A percentile compares a stretch with the other conserved stretches of the same genome.
Evolutionary conservation across 2,888 invertebrate genomes (phyloP).

Genomic region (Brenthis daphne): DNA sequence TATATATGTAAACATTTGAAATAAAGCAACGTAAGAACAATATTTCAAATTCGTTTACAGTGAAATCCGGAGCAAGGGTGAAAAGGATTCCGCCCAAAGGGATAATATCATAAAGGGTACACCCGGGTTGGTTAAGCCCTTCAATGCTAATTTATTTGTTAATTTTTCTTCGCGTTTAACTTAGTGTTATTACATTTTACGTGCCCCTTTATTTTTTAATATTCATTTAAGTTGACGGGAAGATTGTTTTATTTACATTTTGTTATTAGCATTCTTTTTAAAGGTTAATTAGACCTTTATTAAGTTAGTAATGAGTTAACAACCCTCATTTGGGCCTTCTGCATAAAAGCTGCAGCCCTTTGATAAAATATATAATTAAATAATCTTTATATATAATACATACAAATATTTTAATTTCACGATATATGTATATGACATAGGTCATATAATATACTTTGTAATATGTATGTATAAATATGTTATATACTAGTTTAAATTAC

Average conservation of each 20-base stretch:
- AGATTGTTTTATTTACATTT: neutral
- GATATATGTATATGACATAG: no score
- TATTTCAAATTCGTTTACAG: constrained; percentile 53
- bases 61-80: constrained; percentile 46
- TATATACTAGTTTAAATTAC: no score
- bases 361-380: no score
- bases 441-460: no score
- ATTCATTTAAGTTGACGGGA: constrained; percentile 15
- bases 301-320: neutral
- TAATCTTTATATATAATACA: no score
- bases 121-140: constrained; percentile 60
- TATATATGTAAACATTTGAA: no score
- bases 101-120: constrained; percentile 72
- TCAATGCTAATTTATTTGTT: constrained; percentile 74
- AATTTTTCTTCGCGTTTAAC: constrained; percentile 61
- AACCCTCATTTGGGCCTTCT: no score
- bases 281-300: neutral
- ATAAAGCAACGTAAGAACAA: constrained; percentile 32
- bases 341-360: no score
- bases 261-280: constrained; percentile 1
- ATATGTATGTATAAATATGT: no score
- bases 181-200: constrained; percentile 33
- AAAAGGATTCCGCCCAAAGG: constrained; percentile 55
- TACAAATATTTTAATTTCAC: no score
- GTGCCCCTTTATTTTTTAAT: constrained; percentile 20